Percentiles rank a stretch among this genome's conserved stretches.
phyloP scores from a whole-genome alignment of 2,888 invertebrate genomes.

The Acanthosoma haemorrhoidale region DNA sequence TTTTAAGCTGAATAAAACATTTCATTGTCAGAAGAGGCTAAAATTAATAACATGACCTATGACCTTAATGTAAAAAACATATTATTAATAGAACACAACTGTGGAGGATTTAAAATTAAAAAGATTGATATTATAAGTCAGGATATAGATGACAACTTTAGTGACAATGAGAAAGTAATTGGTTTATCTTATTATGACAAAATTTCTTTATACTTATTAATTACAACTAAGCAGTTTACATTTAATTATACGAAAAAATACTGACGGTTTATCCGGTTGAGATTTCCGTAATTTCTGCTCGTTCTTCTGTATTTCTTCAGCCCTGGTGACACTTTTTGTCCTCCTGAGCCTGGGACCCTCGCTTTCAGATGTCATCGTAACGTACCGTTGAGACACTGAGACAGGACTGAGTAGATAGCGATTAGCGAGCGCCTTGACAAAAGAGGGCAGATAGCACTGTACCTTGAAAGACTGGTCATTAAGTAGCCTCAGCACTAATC shows the following conservation, averaged over 20 bases:
- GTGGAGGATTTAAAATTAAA: too few species aligned
- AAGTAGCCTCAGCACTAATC: background rate
- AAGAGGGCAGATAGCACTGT: background rate
- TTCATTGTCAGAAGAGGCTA: background rate
- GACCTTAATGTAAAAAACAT: too few species aligned
- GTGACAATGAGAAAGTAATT: too few species aligned
- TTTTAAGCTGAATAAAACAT: too few species aligned
- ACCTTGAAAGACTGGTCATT: background rate
- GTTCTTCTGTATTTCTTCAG: slow-evolving; percentile 78
- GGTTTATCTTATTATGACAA: too few species aligned
- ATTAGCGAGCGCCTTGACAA: background rate
- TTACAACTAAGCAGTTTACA: background rate
- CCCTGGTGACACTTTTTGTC: slow-evolving; percentile 79
- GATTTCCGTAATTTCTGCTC: slow-evolving; percentile 70
- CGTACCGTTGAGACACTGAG: background rate
- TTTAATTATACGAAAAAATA: slow-evolving; percentile 39
- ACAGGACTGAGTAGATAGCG: background rate
- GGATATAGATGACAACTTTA: too few species aligned
- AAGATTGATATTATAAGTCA: background rate
- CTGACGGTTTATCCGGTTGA: slow-evolving; percentile 86
- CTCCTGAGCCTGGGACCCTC: slow-evolving; percentile 54
- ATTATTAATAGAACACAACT: slow-evolving; percentile 2
- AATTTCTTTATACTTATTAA: background rate
- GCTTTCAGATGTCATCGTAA: slow-evolving; percentile 35
- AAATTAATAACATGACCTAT: background rate